phyloP scores from a whole-genome alignment of 2,888 invertebrate species.

The Chymomyza fuscimana region DNA sequence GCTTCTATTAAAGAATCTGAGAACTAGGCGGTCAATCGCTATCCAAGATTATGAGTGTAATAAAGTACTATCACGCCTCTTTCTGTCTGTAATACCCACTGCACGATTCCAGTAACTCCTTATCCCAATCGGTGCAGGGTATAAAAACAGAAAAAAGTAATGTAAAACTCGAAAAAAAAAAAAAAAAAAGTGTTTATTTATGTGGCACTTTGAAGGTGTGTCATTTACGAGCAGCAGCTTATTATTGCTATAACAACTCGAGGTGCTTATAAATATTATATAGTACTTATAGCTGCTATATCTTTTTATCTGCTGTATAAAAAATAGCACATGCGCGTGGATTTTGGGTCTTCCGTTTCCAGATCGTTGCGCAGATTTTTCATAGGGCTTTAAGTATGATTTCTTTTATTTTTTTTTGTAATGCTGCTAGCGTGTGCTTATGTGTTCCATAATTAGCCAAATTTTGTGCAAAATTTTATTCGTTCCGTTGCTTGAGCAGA shows the following conservation, averaged over 20 bases:
- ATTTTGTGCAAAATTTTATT: constrained; percentile 28
- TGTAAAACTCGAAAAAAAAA: not conserved
- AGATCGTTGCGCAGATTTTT: constrained; percentile 44
- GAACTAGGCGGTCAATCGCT: too few species aligned
- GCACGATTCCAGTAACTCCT: too few species aligned
- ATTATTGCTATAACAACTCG: constrained; percentile 38
- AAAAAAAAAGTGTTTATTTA: constrained; percentile 60
- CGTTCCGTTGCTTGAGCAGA: constrained; percentile 47
- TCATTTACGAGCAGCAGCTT: constrained; percentile 26
- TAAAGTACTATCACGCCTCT: too few species aligned
- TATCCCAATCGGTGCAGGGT: too few species aligned
- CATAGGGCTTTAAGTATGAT: constrained; percentile 26
- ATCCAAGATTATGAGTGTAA: too few species aligned
- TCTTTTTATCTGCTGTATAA: constrained; percentile 62
- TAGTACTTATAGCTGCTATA: constrained; percentile 8
- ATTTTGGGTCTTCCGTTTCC: constrained; percentile 60
- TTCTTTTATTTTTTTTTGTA: not conserved
- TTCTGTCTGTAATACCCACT: too few species aligned
- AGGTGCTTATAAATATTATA: constrained; percentile 13
- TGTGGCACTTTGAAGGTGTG: constrained; percentile 55
- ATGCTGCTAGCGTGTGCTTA: not conserved
- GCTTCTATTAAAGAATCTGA: too few species aligned
- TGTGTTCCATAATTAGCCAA: constrained; percentile 37
- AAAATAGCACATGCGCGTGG: constrained; percentile 65
- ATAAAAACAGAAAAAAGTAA: not conserved